These are phyloP conservation scores for Malachius bipustulatus DNA, from an alignment of 2,888 invertebrate species.

Conservation along the genomic window DNA sequence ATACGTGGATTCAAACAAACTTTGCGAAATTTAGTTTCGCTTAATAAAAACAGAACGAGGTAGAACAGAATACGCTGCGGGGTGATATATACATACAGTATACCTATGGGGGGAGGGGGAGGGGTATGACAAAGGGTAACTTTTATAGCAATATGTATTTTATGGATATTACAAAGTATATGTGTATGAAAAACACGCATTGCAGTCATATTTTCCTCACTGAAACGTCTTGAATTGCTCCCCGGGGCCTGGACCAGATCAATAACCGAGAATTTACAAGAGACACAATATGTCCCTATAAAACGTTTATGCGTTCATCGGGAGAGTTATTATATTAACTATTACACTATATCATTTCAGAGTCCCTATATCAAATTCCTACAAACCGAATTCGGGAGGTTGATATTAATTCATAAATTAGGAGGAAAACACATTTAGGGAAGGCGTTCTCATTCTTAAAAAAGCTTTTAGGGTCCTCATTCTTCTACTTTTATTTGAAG, in stretches of 20 bases:
- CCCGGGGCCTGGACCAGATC: conserved; percentile 28
- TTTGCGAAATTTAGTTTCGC: conserved; percentile 35
- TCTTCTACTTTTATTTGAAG: too few relatives aligned
- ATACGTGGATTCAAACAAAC: conserved; percentile 36
- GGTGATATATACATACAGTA: too few relatives aligned
- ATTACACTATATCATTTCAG: too few relatives aligned
- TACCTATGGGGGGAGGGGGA: conserved; percentile 16
- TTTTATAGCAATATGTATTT: conserved; percentile 33
- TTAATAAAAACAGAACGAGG: conserved; percentile 34
- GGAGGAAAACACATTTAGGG: too few relatives aligned
- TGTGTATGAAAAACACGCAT: conserved; percentile 33
- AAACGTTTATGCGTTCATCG: conserved; percentile 20
- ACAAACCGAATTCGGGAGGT: too few relatives aligned
- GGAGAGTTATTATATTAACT: not conserved
- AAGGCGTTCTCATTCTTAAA: too few relatives aligned
- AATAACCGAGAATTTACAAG: conserved; percentile 27
- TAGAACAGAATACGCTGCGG: conserved; percentile 25
- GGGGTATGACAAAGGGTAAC: conserved; percentile 28
- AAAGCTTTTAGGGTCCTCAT: too few relatives aligned
- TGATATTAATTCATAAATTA: too few relatives aligned
- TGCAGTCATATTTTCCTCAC: conserved; percentile 32
- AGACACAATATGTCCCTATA: conserved; percentile 22
- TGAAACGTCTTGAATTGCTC: conserved; percentile 30
- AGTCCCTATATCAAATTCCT: too few relatives aligned
- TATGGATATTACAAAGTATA: conserved; percentile 34